These are phyloP conservation scores for Alsophila aescularia DNA, from an alignment of 2,888 invertebrate species.

Conservation along the genomic window DNA sequence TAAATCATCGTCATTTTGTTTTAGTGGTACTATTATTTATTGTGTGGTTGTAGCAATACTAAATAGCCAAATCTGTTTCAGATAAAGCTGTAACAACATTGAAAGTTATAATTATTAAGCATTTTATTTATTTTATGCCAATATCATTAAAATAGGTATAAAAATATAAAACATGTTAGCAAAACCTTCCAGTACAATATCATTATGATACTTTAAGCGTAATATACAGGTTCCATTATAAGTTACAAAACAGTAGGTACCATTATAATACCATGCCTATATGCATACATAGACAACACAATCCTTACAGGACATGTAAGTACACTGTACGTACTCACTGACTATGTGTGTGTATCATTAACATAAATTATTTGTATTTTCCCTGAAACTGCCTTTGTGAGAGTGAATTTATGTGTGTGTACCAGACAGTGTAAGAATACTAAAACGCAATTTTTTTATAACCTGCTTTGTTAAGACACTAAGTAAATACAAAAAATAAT, in stretches of 20 bases:
- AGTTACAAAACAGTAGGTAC: conserved; percentile 50
- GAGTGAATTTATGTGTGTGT: conserved; percentile 36
- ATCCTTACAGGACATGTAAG: conserved; percentile 33
- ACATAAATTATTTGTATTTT: conserved; percentile 35
- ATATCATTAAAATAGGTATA: too few species aligned
- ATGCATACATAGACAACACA: conserved; percentile 8
- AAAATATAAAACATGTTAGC: too few species aligned
- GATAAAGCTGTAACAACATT: too few species aligned
- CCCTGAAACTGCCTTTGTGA: conserved; percentile 36
- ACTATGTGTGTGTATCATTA: conserved; percentile 35
- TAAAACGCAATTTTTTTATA: conserved; percentile 3
- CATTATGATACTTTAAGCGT: too few species aligned
- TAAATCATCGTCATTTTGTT: too few species aligned
- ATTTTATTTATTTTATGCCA: too few species aligned
- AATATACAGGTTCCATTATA: conserved; percentile 24
- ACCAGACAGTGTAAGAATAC: conserved; percentile 1
- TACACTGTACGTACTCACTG: conserved; percentile 3
- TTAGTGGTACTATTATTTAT: too few species aligned
- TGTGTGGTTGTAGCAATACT: too few species aligned
- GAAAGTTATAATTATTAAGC: too few species aligned
- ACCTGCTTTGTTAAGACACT: conserved; percentile 1
- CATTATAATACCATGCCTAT: conserved; percentile 20
- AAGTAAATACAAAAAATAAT: background rate
- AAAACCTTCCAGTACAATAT: too few species aligned
- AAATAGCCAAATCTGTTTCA: too few species aligned